A percentile compares a stretch with the other conserved stretches of the same genome.
phyloP scores from a whole-genome alignment of 2,888 invertebrate genomes.

The Luffia ferchaultella region DNA sequence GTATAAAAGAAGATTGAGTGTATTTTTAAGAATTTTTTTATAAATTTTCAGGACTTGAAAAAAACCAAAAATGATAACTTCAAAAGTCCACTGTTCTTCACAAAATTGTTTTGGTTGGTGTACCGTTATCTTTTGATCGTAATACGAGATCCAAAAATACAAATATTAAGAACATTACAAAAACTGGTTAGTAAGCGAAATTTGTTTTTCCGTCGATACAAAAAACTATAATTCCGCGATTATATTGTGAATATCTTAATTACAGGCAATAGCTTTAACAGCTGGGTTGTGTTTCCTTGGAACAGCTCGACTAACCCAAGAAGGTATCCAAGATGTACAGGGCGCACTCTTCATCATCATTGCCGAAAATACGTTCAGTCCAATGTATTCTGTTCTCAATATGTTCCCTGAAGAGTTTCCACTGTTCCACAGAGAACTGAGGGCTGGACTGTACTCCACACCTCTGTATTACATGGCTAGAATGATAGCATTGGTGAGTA shows the following conservation, averaged over 20 bases:
- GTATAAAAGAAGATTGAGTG: too few relatives aligned
- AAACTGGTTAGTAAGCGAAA: constrained; percentile 79
- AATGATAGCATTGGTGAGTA: constrained; percentile 79
- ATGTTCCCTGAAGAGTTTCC: constrained; percentile 84
- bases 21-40: too few relatives aligned
- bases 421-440: constrained; percentile 80
- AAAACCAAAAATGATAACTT: constrained; percentile 26
- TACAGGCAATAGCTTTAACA: constrained; percentile 74
- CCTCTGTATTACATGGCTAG: constrained; percentile 83
- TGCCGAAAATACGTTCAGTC: constrained; percentile 89
- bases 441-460: constrained; percentile 83
- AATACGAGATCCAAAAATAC: constrained; percentile 81
- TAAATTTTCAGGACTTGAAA: constrained; percentile 28
- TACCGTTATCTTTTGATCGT: constrained; percentile 78
- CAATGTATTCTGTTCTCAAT: constrained; percentile 89
- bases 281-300: constrained; percentile 88
- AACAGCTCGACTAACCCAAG: constrained; percentile 74
- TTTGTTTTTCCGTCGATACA: too few relatives aligned
- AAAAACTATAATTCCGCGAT: too few relatives aligned
- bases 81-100: constrained; percentile 72
- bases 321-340: constrained; percentile 87
- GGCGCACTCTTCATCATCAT: constrained; percentile 89
- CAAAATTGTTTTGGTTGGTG: constrained; percentile 78
- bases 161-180: constrained; percentile 78
- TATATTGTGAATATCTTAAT: constrained; percentile 11